phyloP scores from a whole-genome alignment of 2,888 invertebrate genomes.

The Exephanes ischioxanthus region DNA sequence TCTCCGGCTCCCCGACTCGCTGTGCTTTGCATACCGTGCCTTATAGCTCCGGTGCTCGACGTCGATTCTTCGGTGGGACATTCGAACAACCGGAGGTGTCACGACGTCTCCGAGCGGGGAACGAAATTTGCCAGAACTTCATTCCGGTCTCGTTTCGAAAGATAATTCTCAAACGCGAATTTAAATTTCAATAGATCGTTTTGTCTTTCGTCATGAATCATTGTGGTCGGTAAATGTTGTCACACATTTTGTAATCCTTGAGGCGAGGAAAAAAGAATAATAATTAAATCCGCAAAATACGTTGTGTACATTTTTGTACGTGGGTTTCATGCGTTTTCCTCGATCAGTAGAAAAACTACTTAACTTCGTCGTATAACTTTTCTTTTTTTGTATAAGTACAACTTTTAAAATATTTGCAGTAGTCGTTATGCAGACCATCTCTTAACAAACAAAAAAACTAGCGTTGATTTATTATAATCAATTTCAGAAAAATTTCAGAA shows the following conservation, averaged over 20 bases:
- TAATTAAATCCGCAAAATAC: not conserved
- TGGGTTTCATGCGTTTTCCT: not conserved
- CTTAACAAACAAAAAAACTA: not conserved
- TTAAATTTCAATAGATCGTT: constrained; percentile 17
- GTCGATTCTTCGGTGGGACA: not conserved
- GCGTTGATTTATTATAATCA: not conserved
- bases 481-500: not conserved
- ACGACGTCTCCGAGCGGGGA: constrained; percentile 31
- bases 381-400: not conserved
- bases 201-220: constrained; percentile 6
- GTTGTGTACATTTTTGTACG: not conserved
- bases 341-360: not conserved
- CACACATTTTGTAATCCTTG: constrained; percentile 2
- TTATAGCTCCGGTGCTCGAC: constrained; percentile 25
- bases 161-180: constrained; percentile 29
- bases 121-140: constrained; percentile 22
- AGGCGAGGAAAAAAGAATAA: not conserved
- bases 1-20: constrained; percentile 72
- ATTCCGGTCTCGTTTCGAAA: constrained; percentile 24
- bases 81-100: constrained; percentile 50
- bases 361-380: not conserved
- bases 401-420: not conserved
- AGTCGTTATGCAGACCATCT: not conserved
- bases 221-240: not conserved
- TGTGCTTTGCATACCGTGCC: constrained; percentile 63